Evolutionary conservation across 1,140 invertebrate genomes (phyloP).

Genomic region (Polyergus mexicanus): DNA sequence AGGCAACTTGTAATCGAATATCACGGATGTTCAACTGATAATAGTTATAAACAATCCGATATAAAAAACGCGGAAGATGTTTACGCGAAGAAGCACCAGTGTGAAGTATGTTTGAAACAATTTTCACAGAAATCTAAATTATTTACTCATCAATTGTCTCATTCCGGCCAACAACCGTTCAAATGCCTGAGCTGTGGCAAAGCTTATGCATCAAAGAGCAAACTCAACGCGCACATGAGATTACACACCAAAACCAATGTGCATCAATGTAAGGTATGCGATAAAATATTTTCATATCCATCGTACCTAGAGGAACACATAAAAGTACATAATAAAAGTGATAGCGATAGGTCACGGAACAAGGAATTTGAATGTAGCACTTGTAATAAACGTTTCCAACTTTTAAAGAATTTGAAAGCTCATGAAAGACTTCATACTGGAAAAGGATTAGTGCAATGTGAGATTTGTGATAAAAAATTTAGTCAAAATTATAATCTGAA

Average conservation of each 20-base stretch:
- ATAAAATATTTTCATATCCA: constrained; percentile 84
- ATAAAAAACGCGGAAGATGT: background rate
- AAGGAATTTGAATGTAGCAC: constrained; percentile 79
- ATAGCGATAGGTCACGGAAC: background rate
- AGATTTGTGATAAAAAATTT: constrained; percentile 86
- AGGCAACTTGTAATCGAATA: constrained; percentile 58
- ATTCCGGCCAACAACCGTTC: constrained; percentile 82
- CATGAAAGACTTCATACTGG: constrained; percentile 83
- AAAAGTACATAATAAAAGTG: constrained; percentile 78
- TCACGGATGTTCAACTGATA: constrained; percentile 34
- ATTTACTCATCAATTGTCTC: constrained; percentile 80
- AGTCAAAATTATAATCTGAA: constrained; percentile 83
- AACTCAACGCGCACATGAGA: constrained; percentile 83
- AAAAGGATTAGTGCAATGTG: constrained; percentile 81
- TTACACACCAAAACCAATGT: constrained; percentile 83
- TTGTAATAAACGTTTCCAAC: constrained; percentile 81
- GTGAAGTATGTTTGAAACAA: constrained; percentile 82
- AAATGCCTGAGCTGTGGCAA: constrained; percentile 82
- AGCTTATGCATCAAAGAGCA: constrained; percentile 83
- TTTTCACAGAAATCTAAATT: constrained; percentile 85
- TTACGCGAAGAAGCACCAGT: constrained; percentile 79
- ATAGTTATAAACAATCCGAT: constrained; percentile 54
- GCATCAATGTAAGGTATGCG: constrained; percentile 83
- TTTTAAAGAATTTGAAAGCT: constrained; percentile 81
- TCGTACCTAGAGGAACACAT: constrained; percentile 84